phyloP scores from a whole-genome alignment of 92 coral and sea anemone species.

The Scolanthus callimorphus region DNA sequence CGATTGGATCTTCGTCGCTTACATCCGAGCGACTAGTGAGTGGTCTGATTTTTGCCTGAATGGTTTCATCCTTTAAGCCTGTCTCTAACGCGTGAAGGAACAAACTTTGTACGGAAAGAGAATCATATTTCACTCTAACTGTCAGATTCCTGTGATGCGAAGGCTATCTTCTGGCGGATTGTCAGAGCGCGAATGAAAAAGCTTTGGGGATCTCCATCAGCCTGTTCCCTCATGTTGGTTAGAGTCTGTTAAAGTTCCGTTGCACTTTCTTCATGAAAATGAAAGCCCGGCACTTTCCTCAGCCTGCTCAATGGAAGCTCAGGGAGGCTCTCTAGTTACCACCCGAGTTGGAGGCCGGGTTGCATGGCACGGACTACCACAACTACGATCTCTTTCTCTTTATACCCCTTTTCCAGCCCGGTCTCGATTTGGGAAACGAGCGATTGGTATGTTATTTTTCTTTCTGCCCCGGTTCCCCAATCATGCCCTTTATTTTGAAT shows the following conservation, averaged over 20 bases:
- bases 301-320: constrained; percentile 33
- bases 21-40: constrained; percentile 16
- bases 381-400: constrained; percentile 39
- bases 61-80: constrained; percentile 54
- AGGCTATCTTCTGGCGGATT: constrained; percentile 35
- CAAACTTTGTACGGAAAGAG: constrained; percentile 39
- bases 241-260: too few species aligned
- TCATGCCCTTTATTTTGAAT: constrained; percentile 43
- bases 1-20: constrained; percentile 59
- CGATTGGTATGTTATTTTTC: constrained; percentile 51
- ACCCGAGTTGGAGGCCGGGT: constrained; percentile 45
- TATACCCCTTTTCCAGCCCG: constrained; percentile 37
- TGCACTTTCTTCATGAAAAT: constrained; percentile 54
- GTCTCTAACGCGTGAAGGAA: constrained; percentile 66
- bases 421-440: constrained; percentile 51
- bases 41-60: constrained; percentile 51
- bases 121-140: constrained; percentile 46
- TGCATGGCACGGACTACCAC: constrained; percentile 46
- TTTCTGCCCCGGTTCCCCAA: constrained; percentile 58
- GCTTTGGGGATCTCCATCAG: constrained; percentile 49
- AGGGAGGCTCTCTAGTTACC: constrained; percentile 41
- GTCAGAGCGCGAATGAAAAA: constrained; percentile 59
- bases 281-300: constrained; percentile 48
- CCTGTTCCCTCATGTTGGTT: constrained; percentile 39
- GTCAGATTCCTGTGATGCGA: constrained; percentile 38